Percentiles rank a stretch among this genome's conserved stretches.
Evolutionary conservation across 2,113 vertebrate genomes (phyloP).

Genomic region (Lagopus leucura): DNA sequence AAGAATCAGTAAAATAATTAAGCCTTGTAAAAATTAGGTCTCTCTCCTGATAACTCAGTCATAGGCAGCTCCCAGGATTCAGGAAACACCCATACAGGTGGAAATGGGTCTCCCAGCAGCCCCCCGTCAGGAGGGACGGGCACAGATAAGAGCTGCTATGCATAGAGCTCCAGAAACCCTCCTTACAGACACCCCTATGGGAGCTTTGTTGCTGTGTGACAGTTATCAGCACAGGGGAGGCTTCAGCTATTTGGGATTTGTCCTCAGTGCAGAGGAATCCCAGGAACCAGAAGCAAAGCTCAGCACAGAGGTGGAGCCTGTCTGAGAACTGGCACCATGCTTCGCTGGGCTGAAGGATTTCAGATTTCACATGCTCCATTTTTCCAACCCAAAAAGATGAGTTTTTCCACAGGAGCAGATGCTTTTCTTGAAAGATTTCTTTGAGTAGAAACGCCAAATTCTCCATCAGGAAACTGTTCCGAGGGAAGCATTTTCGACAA

Average conservation of each 20-base stretch:
- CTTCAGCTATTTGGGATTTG: neutral
- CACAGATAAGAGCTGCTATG: neutral
- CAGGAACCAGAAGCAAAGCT: neutral
- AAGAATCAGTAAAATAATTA: neutral
- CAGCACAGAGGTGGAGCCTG: constrained; percentile 33
- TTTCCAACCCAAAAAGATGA: constrained; percentile 62
- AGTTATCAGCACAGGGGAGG: neutral
- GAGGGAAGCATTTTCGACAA: constrained; percentile 57
- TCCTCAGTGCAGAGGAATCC: neutral
- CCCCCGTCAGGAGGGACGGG: neutral
- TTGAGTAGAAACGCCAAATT: constrained; percentile 64
- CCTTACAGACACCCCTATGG: neutral
- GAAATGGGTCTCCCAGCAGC: constrained; percentile 2
- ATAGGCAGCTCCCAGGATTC: neutral
- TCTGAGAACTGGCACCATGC: constrained; percentile 9
- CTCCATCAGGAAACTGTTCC: constrained; percentile 67
- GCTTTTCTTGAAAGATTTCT: constrained; percentile 71
- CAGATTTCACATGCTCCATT: constrained; percentile 51
- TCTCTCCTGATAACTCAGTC: constrained; percentile 8
- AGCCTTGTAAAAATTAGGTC: neutral
- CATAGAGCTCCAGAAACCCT: neutral
- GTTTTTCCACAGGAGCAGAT: constrained; percentile 68
- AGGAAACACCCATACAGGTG: neutral
- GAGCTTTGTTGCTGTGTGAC: fast-evolving
- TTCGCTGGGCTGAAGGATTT: neutral